Evolutionary conservation across 1,140 invertebrate genomes (phyloP).

Genomic region (Bradysia coprophila): DNA sequence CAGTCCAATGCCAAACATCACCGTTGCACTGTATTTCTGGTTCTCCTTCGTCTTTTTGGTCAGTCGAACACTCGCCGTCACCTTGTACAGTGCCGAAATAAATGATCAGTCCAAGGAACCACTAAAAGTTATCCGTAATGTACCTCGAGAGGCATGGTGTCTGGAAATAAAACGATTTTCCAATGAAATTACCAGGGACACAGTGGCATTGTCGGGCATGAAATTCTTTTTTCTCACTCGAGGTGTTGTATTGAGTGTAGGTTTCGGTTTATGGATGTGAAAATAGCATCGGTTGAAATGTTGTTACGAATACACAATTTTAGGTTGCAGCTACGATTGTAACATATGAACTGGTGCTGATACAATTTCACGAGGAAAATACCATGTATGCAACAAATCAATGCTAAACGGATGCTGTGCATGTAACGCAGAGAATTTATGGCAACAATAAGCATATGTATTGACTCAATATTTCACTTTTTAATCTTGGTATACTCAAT

Average conservation of each 20-base stretch:
- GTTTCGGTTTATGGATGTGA: background rate
- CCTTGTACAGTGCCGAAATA: constrained; percentile 36
- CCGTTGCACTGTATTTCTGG: constrained; percentile 33
- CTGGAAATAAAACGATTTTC: constrained; percentile 35
- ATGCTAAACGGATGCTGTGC: background rate
- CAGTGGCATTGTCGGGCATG: constrained; percentile 33
- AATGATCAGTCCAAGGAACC: constrained; percentile 37
- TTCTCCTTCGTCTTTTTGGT: constrained; percentile 42
- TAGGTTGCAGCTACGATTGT: constrained; percentile 38
- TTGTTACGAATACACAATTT: background rate
- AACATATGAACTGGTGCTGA: constrained; percentile 35
- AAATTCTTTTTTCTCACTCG: constrained; percentile 36
- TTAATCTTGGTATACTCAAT: too few relatives aligned
- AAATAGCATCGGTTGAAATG: background rate
- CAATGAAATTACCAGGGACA: constrained; percentile 33
- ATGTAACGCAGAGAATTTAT: too few relatives aligned
- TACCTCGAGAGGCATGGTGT: constrained; percentile 33
- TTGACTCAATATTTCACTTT: too few relatives aligned
- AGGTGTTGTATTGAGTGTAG: constrained; percentile 35
- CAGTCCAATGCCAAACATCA: constrained; percentile 19
- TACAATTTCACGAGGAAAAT: background rate
- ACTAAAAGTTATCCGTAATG: constrained; percentile 32
- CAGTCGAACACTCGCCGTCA: constrained; percentile 34
- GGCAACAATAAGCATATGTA: too few relatives aligned
- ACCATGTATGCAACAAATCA: background rate